Evolutionary conservation across 1,140 invertebrate genomes (phyloP).

Genomic region (Formica exsecta): DNA sequence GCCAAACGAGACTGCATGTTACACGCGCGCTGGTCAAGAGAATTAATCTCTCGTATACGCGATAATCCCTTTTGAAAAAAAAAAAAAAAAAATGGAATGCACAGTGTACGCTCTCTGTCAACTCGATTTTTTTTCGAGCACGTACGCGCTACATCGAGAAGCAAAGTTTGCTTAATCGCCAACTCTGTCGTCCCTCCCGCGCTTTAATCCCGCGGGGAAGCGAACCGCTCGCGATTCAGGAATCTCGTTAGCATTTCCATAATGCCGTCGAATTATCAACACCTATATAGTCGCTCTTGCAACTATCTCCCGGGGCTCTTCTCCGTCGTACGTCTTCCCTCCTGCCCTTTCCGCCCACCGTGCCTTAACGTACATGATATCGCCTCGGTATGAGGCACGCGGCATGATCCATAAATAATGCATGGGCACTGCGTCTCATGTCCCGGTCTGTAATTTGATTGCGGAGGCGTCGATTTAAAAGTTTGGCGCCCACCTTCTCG

Average conservation of each 20-base stretch:
- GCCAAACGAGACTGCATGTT: conserved; percentile 11
- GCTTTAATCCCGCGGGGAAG: conserved; percentile 60
- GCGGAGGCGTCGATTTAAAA: conserved; percentile 83
- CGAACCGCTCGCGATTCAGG: conserved; percentile 42
- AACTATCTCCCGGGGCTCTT: conserved; percentile 25
- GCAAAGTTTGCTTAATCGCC: conserved; percentile 55
- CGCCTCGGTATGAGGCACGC: conserved; percentile 75
- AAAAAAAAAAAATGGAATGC: conserved; percentile 26
- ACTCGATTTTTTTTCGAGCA: conserved; percentile 62
- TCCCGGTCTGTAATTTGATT: conserved; percentile 83
- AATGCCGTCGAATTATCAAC: conserved; percentile 76
- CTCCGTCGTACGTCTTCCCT: not conserved
- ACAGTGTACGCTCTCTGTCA: conserved; percentile 16
- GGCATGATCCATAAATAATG: conserved; percentile 83
- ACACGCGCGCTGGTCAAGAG: not conserved
- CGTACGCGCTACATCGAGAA: conserved; percentile 54
- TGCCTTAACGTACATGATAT: conserved; percentile 34
- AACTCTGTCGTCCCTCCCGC: not conserved
- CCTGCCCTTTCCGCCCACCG: not conserved
- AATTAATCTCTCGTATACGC: conserved; percentile 49
- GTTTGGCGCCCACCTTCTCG: conserved; percentile 77
- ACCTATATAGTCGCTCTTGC: conserved; percentile 61
- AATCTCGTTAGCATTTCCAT: conserved; percentile 74
- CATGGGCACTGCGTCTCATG: conserved; percentile 77
- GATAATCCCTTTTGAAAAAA: conserved; percentile 46